phyloP scores from a whole-genome alignment of 1,140 invertebrate species.

The Mya arenaria region DNA sequence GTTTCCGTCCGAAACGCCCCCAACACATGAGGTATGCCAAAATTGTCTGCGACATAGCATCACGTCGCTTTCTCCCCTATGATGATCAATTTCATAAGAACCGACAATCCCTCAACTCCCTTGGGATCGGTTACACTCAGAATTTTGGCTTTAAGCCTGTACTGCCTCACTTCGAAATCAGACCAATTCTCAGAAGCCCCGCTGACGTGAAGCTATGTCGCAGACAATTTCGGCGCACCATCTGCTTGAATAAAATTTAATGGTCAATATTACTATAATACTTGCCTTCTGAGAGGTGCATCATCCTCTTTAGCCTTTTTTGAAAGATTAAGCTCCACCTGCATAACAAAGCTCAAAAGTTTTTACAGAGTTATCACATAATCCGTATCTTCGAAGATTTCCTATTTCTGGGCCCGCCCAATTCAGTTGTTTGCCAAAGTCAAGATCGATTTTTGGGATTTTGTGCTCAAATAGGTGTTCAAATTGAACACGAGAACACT shows the following conservation, averaged over 20 bases:
- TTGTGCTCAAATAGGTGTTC: conserved; percentile 13
- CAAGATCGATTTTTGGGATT: conserved; percentile 28
- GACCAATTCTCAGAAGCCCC: too few species aligned
- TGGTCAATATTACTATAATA: conserved; percentile 20
- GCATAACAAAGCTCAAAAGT: neutral
- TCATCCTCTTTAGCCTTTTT: conserved; percentile 15
- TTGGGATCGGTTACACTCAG: conserved; percentile 23
- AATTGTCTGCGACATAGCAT: too few species aligned
- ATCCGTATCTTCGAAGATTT: conserved; percentile 50
- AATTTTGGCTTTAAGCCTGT: neutral
- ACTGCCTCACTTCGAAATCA: too few species aligned
- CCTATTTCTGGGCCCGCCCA: conserved; percentile 15
- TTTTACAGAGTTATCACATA: conserved; percentile 3
- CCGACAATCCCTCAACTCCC: neutral
- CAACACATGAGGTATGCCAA: too few species aligned
- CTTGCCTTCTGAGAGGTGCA: conserved; percentile 18
- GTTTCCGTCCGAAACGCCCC: neutral
- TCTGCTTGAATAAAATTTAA: conserved; percentile 7
- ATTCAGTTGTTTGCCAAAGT: conserved; percentile 1
- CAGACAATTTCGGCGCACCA: conserved; percentile 18
- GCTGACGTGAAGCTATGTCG: too few species aligned
- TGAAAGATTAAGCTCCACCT: conserved; percentile 26
- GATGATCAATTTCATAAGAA: conserved; percentile 12
- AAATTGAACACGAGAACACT: conserved; percentile 36
- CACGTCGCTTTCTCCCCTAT: conserved; percentile 22